A percentile compares a stretch with the other conserved stretches of the same genome.
phyloP scores from a whole-genome alignment of 2,113 vertebrate species.

The Perca flavescens region DNA sequence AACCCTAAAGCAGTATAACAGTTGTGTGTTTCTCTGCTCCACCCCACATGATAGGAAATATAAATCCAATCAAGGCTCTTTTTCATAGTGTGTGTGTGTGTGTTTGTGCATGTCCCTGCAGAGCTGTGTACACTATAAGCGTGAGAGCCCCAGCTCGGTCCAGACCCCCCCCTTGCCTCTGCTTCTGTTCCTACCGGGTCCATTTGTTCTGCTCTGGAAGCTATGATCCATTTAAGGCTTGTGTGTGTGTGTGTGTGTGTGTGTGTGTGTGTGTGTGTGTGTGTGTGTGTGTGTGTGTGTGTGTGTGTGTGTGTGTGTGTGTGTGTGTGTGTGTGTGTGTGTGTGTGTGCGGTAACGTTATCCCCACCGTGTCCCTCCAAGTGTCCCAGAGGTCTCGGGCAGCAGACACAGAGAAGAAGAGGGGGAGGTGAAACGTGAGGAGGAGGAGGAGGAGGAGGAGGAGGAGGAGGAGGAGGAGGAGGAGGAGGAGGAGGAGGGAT shows the following conservation, averaged over 20 bases:
- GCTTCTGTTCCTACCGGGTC: slow-evolving; percentile 47
- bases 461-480: neutral
- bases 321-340: slow-evolving; percentile 23
- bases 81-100: neutral
- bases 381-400: slow-evolving; percentile 30
- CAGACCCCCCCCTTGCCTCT: slow-evolving; percentile 54
- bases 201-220: slow-evolving; percentile 60
- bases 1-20: slow-evolving; percentile 8
- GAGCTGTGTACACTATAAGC: slow-evolving; percentile 14
- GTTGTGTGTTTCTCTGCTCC: slow-evolving; percentile 14
- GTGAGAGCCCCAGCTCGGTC: slow-evolving; percentile 38
- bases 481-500: neutral
- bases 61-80: slow-evolving; percentile 44
- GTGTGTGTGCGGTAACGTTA: slow-evolving; percentile 46
- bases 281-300: slow-evolving; percentile 14
- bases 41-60: slow-evolving; percentile 40
- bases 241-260: slow-evolving; percentile 27
- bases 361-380: slow-evolving; percentile 41
- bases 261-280: slow-evolving; percentile 22
- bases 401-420: slow-evolving; percentile 30
- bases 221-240: slow-evolving; percentile 35
- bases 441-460: neutral
- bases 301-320: slow-evolving; percentile 28
- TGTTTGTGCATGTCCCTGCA: neutral
- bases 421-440: slow-evolving; percentile 35